Conservation (phyloP, 2,113 vertebrate genomes). For the Acrocephalus kingi region DNA sequence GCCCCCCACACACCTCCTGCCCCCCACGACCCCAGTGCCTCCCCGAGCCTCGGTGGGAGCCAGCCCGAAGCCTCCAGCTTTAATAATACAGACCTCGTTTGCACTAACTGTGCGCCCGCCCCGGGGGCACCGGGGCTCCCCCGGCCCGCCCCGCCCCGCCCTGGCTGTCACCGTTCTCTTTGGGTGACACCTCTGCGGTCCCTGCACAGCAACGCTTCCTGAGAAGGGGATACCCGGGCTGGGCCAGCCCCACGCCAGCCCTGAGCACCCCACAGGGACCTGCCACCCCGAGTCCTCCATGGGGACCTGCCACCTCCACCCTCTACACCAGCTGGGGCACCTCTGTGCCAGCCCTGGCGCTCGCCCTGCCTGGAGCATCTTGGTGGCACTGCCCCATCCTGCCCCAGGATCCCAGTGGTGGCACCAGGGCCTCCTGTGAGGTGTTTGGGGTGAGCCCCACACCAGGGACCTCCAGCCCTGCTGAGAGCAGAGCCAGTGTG, state of each 20-base stretch:
- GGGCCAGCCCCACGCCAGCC: background rate
- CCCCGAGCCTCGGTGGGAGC: background rate
- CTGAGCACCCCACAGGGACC: background rate
- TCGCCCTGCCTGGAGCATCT: rapidly evolving
- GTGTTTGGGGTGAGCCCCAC: background rate
- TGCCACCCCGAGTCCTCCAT: background rate
- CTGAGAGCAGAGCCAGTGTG: rapidly evolving
- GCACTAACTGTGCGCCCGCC: background rate
- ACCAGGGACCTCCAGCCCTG: background rate
- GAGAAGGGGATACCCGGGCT: background rate
- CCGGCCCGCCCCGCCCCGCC: background rate
- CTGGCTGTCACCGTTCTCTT: background rate
- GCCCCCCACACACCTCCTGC: background rate
- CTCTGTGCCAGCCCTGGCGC: background rate
- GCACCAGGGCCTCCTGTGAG: rapidly evolving
- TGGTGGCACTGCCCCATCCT: rapidly evolving
- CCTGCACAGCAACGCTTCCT: background rate
- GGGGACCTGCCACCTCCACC: background rate
- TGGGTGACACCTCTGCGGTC: background rate
- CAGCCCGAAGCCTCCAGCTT: background rate
- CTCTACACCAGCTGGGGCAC: background rate
- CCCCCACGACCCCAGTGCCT: rapidly evolving
- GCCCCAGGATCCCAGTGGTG: rapidly evolving
- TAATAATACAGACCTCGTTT: background rate
- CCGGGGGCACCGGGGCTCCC: background rate